Conservation (phyloP, 2,888 invertebrate species). For the Lepetodrilus schrolli region DNA sequence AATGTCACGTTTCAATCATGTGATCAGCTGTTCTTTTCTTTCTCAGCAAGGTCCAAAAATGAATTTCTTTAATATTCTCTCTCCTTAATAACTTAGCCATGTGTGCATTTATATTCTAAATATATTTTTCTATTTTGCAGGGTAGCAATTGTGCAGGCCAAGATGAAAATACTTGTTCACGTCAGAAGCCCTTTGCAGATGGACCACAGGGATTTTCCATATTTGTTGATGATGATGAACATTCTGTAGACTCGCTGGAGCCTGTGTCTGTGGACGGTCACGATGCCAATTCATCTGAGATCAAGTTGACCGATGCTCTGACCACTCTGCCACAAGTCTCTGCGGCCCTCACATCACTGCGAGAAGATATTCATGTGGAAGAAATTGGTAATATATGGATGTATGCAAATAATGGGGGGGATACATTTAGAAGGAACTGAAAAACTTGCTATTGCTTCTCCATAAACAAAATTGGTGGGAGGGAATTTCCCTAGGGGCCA, state of each 20-base stretch:
- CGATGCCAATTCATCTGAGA: not conserved
- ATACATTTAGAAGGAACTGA: too few relatives aligned
- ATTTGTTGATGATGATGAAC: conserved; percentile 48
- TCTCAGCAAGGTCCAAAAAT: too few relatives aligned
- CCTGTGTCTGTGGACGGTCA: not conserved
- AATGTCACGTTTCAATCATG: too few relatives aligned
- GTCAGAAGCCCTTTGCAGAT: conserved; percentile 45
- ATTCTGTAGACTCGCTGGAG: not conserved
- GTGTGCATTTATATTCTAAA: not conserved
- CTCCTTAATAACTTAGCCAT: too few relatives aligned
- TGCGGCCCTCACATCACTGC: conserved; percentile 20
- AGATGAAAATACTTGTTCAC: conserved; percentile 58
- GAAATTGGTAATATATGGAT: conserved; percentile 19
- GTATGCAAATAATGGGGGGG: too few relatives aligned
- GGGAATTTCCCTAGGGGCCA: too few relatives aligned
- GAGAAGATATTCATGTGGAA: not conserved
- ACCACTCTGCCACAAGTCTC: conserved; percentile 36
- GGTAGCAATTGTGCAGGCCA: conserved; percentile 35
- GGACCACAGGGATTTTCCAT: conserved; percentile 51
- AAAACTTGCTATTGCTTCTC: too few relatives aligned
- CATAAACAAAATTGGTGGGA: too few relatives aligned
- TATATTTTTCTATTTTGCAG: not conserved
- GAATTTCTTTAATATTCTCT: too few relatives aligned
- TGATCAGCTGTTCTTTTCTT: too few relatives aligned
- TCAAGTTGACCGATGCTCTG: not conserved